These are phyloP conservation scores for Neodiprion fabricii DNA, from an alignment of 1,140 invertebrate genomes.

Conservation along the genomic window DNA sequence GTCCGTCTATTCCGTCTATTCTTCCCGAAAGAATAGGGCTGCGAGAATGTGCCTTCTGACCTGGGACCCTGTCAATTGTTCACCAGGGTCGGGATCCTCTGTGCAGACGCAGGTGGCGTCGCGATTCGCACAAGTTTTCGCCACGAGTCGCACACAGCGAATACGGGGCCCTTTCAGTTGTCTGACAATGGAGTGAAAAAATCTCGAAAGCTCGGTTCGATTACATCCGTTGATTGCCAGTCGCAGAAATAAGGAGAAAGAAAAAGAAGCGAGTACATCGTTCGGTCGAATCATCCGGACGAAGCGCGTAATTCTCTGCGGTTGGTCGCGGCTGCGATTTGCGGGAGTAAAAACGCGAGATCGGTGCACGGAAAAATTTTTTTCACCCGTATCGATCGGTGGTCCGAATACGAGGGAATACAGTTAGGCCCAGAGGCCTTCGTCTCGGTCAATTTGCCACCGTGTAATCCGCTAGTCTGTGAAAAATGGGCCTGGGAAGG, in stretches of 20 bases:
- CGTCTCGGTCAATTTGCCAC: slow-evolving; percentile 6
- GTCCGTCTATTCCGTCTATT: not conserved
- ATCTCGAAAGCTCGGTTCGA: not conserved
- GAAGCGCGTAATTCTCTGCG: too few species aligned
- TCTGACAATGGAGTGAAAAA: not conserved
- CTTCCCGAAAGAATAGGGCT: not conserved
- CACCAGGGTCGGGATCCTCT: not conserved
- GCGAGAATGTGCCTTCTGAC: not conserved
- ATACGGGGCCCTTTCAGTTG: too few species aligned
- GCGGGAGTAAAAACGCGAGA: too few species aligned
- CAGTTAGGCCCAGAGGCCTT: too few species aligned
- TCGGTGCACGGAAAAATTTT: too few species aligned
- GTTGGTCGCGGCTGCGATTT: too few species aligned
- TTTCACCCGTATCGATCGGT: too few species aligned
- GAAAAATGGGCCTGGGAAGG: too few species aligned
- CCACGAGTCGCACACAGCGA: too few species aligned
- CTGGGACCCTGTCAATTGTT: not conserved
- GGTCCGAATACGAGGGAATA: too few species aligned
- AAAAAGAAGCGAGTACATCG: not conserved
- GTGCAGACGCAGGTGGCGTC: too few species aligned
- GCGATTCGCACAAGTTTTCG: too few species aligned
- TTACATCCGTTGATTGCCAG: not conserved
- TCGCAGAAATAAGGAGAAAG: not conserved
- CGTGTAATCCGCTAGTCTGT: not conserved
- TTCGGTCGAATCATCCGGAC: not conserved